A percentile compares a stretch with the other conserved stretches of the same genome.
Conservation (phyloP, 2,113 vertebrate species). For the Argyrosomus japonicus region DNA sequence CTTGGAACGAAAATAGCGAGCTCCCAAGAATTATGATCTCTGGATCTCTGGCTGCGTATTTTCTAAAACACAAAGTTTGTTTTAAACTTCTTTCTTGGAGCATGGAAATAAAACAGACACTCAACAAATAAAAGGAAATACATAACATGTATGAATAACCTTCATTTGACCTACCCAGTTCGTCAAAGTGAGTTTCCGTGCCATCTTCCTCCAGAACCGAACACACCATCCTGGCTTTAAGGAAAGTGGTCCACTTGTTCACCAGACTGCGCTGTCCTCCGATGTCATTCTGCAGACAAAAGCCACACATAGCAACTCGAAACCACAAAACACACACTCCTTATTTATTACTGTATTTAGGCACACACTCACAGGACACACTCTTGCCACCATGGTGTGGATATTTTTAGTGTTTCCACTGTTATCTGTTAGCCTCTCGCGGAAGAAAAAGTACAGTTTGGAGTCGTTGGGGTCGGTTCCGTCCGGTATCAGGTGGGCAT, state of each 20-base stretch:
- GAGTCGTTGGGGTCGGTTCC: conserved; percentile 95
- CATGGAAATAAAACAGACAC: background rate
- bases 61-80: conserved; percentile 16
- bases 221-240: conserved; percentile 96
- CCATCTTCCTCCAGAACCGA: conserved; percentile 96
- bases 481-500: conserved; percentile 95
- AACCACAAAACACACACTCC: background rate
- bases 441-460: conserved; percentile 97
- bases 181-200: conserved; percentile 96
- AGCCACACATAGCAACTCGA: background rate
- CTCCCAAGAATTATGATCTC: conserved; percentile 14
- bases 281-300: conserved; percentile 88
- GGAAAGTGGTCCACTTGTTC: conserved; percentile 98
- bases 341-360: background rate
- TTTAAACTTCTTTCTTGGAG: conserved; percentile 16
- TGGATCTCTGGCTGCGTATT: background rate
- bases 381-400: conserved; percentile 96
- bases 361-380: conserved; percentile 91
- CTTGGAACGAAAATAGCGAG: conserved; percentile 26
- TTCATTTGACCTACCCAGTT: conserved; percentile 87
- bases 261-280: conserved; percentile 98
- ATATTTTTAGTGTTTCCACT: conserved; percentile 94
- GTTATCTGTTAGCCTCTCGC: conserved; percentile 93
- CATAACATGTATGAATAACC: background rate
- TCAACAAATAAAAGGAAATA: background rate